phyloP scores from a whole-genome alignment of 1,140 invertebrate species.

The Acromyrmex heyeri region DNA sequence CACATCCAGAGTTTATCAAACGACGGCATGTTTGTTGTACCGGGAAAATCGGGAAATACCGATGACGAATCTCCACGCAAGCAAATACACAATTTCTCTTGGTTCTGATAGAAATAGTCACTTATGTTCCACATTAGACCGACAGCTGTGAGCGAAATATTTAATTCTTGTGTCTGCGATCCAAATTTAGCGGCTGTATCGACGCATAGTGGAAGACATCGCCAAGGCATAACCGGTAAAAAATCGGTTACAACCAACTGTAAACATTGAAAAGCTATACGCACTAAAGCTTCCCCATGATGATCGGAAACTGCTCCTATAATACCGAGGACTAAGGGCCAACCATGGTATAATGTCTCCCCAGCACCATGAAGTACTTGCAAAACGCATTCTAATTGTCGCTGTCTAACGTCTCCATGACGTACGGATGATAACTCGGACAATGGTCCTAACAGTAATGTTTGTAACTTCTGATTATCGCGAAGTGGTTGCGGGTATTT shows the following conservation, averaged over 20 bases:
- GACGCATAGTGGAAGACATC: conserved; percentile 95
- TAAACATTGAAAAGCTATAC: conserved; percentile 98
- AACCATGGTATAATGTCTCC: conserved; percentile 96
- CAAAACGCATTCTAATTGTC: conserved; percentile 97
- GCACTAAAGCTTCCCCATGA: conserved; percentile 96
- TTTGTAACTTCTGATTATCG: conserved; percentile 95
- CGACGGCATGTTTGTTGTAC: conserved; percentile 93
- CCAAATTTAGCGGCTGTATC: conserved; percentile 98
- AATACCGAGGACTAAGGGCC: conserved; percentile 97
- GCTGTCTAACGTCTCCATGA: conserved; percentile 97
- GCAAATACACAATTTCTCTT: conserved; percentile 93
- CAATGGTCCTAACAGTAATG: conserved; percentile 94
- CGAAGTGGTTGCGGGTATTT: conserved; percentile 94
- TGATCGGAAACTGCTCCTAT: conserved; percentile 97
- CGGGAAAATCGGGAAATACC: conserved; percentile 94
- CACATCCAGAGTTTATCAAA: conserved; percentile 99
- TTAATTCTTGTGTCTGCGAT: conserved; percentile 98
- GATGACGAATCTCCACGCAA: conserved; percentile 89
- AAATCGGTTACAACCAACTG: conserved; percentile 99
- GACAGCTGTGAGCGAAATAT: conserved; percentile 99
- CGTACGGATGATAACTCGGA: conserved; percentile 95
- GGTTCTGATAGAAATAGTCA: conserved; percentile 98
- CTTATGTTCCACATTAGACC: conserved; percentile 99
- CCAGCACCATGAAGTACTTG: conserved; percentile 97
- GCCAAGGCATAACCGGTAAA: conserved; percentile 94